Conservation (phyloP, 2,888 invertebrate species). For the Metopia argyrocephala region DNA sequence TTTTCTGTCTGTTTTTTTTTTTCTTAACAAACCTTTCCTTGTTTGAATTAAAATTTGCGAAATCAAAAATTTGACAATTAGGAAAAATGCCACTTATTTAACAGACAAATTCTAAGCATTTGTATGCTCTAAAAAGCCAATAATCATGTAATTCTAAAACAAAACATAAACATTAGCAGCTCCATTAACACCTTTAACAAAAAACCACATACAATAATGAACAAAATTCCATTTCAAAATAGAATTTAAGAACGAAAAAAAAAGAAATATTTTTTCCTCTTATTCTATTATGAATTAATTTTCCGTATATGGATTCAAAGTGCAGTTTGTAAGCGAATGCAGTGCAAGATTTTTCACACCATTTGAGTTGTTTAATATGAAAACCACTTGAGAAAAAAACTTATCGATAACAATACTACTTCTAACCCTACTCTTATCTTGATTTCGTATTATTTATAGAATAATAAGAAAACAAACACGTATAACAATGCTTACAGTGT, state of each 20-base stretch:
- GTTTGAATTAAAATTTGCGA: conserved; percentile 28
- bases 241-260: conserved; percentile 12
- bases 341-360: conserved; percentile 56
- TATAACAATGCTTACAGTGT: conserved; percentile 40
- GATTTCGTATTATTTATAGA: conserved; percentile 7
- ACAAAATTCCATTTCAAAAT: too few relatives aligned
- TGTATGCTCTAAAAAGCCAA: conserved; percentile 56
- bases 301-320: not conserved
- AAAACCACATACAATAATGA: too few relatives aligned
- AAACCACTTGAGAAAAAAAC: conserved; percentile 10
- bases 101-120: conserved; percentile 44
- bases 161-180: not conserved
- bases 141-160: conserved; percentile 34
- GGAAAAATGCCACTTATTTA: conserved; percentile 50
- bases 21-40: too few relatives aligned
- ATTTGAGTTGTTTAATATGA: conserved; percentile 50
- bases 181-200: not conserved
- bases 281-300: conserved; percentile 30
- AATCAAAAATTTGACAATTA: conserved; percentile 56
- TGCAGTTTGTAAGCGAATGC: not conserved
- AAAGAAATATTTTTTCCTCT: conserved; percentile 33
- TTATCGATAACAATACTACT: conserved; percentile 41
- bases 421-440: not conserved
- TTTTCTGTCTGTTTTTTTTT: too few relatives aligned
- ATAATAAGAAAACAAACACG: conserved; percentile 38